phyloP scores from a whole-genome alignment of 2,113 vertebrate species.

The Bujurquina vittata region DNA sequence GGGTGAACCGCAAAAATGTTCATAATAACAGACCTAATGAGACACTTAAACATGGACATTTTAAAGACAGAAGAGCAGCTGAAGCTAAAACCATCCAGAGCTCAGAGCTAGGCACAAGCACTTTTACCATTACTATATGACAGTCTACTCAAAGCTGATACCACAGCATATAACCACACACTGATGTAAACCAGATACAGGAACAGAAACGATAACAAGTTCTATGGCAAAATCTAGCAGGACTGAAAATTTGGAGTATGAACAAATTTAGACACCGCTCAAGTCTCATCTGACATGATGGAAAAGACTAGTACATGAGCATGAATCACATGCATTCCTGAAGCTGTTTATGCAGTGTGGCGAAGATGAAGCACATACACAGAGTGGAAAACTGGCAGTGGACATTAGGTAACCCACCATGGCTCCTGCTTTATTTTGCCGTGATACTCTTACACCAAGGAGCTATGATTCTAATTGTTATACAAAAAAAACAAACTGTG shows the following conservation, averaged over 20 bases:
- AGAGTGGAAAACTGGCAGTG: constrained; percentile 32
- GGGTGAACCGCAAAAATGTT: too few relatives aligned
- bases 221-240: neutral
- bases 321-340: constrained; percentile 25
- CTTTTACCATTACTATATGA: neutral
- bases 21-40: too few relatives aligned
- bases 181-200: neutral
- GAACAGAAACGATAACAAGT: neutral
- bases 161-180: neutral
- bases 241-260: neutral
- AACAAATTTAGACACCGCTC: constrained; percentile 14
- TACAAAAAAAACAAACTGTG: neutral
- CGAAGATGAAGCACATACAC: constrained; percentile 11
- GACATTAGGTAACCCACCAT: constrained; percentile 16
- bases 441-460: neutral
- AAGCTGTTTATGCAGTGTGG: constrained; percentile 17
- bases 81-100: too few relatives aligned
- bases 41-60: too few relatives aligned
- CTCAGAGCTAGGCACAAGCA: neutral
- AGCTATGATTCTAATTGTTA: neutral
- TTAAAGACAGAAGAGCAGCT: too few relatives aligned
- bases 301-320: constrained; percentile 1
- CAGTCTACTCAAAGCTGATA: neutral
- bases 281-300: constrained; percentile 32
- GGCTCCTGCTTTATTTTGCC: constrained; percentile 2